Percentiles rank a stretch among this genome's conserved stretches.
Conservation (phyloP, 2,113 vertebrate species). For the Calypte anna region DNA sequence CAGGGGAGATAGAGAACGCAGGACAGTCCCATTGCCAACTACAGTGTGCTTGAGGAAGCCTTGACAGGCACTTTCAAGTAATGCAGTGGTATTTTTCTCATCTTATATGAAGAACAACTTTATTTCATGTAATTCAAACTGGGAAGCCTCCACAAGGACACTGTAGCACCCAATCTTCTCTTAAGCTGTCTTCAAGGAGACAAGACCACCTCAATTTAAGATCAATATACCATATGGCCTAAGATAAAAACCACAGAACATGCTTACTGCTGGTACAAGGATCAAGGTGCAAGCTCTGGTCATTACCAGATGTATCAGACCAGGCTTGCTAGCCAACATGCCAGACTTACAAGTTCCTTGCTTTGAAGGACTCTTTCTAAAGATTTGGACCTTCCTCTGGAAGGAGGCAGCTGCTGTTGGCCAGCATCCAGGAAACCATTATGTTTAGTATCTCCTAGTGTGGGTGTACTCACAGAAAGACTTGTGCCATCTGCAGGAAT, state of each 20-base stretch:
- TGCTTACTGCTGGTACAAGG: background rate
- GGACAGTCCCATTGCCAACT: background rate
- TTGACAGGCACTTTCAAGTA: background rate
- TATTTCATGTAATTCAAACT: background rate
- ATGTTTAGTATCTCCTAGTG: background rate
- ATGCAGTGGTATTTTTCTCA: background rate
- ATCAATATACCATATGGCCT: background rate
- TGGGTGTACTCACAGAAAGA: background rate
- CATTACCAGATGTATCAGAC: background rate
- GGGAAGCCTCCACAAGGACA: background rate
- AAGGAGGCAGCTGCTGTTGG: background rate
- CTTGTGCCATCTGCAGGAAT: background rate
- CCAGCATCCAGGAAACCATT: background rate
- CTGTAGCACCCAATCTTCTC: background rate
- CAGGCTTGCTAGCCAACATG: background rate
- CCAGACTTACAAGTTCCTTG: conserved; percentile 8
- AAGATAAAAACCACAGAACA: background rate
- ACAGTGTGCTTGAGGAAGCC: background rate
- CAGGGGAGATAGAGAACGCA: background rate
- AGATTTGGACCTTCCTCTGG: conserved; percentile 33
- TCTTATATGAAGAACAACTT: background rate
- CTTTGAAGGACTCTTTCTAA: conserved; percentile 20
- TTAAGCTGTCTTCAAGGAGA: background rate
- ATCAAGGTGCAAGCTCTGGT: background rate
- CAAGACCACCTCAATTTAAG: background rate